Evolutionary conservation across 1,140 invertebrate genomes (phyloP).

Genomic region (Sycobia sp.): DNA sequence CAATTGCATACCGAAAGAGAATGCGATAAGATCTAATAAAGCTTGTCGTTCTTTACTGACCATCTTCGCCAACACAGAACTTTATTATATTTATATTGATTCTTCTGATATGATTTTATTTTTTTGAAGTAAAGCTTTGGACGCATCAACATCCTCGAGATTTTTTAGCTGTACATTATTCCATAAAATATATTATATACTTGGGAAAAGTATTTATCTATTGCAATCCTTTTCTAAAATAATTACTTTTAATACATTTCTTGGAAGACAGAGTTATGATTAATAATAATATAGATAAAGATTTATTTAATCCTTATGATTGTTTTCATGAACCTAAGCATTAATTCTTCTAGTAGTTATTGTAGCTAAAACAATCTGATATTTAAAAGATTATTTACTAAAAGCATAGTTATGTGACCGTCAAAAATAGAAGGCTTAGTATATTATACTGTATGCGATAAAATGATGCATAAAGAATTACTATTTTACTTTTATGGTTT

Average conservation of each 20-base stretch:
- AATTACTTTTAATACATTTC: background rate
- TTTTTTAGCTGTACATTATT: background rate
- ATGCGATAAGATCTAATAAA: conserved; percentile 30
- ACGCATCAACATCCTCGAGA: background rate
- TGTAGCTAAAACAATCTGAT: too few species aligned
- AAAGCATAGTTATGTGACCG: too few species aligned
- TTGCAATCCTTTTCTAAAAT: background rate
- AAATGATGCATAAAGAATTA: too few species aligned
- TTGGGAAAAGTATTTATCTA: background rate
- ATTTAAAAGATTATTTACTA: too few species aligned
- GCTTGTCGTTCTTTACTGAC: conserved; percentile 25
- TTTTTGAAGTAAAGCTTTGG: conserved; percentile 25
- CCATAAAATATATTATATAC: conserved; percentile 1
- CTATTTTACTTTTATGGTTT: too few species aligned
- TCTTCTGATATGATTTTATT: conserved; percentile 14
- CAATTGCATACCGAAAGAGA: conserved; percentile 20
- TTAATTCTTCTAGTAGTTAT: too few species aligned
- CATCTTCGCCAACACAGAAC: conserved; percentile 25
- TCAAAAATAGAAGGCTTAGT: too few species aligned
- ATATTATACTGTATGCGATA: too few species aligned
- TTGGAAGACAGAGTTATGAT: background rate
- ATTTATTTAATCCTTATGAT: too few species aligned
- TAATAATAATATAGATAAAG: too few species aligned
- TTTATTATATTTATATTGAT: conserved; percentile 34
- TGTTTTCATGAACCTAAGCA: too few species aligned